These are phyloP conservation scores for Scolopax bukidnonensis DNA, from an alignment of 2,797 vertebrate species.

Conservation along the genomic window DNA sequence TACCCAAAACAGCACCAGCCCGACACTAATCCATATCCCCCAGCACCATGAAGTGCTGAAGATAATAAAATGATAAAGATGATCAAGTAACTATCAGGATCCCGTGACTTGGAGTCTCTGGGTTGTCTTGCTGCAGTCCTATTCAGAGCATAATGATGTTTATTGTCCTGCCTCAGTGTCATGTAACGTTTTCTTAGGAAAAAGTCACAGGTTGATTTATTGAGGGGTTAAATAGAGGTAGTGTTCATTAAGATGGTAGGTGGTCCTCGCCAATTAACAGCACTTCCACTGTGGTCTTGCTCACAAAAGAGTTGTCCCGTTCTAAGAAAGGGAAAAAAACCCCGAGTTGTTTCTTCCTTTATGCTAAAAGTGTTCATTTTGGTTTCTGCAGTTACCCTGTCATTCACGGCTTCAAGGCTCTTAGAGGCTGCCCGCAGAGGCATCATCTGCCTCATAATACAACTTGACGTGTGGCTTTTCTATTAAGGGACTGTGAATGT, in stretches of 20 bases:
- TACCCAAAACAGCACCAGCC: too few species aligned
- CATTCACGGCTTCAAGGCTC: neutral
- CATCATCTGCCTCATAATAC: neutral
- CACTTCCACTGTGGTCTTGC: neutral
- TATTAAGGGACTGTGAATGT: neutral
- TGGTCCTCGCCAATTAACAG: neutral
- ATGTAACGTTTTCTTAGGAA: fast-evolving
- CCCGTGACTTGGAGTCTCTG: neutral
- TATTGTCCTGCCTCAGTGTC: neutral
- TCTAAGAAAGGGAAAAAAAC: neutral
- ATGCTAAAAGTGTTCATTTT: neutral
- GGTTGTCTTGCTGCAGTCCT: neutral
- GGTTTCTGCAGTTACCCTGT: neutral
- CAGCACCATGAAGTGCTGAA: too few species aligned
- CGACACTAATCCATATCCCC: too few species aligned
- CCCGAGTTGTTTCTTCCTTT: neutral
- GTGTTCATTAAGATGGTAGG: neutral
- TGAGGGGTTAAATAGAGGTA: neutral
- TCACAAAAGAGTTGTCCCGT: neutral
- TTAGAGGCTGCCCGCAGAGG: neutral
- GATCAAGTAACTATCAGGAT: neutral
- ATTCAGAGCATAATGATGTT: neutral
- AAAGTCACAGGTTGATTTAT: neutral
- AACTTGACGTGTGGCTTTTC: neutral
- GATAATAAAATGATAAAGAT: fast-evolving